Conservation (phyloP, 2,797 vertebrate genomes). For the Menidia menidia region DNA sequence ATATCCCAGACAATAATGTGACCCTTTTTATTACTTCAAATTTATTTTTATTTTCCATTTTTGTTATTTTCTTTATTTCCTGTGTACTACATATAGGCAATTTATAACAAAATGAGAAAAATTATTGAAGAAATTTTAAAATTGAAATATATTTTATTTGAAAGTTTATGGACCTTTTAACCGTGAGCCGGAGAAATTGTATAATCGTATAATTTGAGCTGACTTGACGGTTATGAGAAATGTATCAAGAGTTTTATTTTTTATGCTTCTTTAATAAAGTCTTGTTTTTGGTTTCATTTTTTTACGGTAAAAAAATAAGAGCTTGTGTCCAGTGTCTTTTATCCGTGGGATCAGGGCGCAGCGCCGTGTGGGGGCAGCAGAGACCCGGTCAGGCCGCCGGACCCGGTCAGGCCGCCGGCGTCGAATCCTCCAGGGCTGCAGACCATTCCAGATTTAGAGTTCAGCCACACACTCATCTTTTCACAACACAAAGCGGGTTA, state of each 20-base stretch:
- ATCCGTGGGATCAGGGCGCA: conserved; percentile 7
- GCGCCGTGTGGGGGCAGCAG: conserved; percentile 60
- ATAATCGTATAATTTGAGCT: conserved; percentile 92
- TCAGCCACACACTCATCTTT: too few species aligned
- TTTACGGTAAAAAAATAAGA: conserved; percentile 85
- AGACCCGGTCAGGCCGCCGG: conserved; percentile 4
- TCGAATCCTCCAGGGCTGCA: too few species aligned
- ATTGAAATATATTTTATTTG: conserved; percentile 99
- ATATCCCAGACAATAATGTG: conserved; percentile 90
- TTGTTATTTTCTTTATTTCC: conserved; percentile 87
- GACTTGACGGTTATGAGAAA: conserved; percentile 96
- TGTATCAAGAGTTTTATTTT: conserved; percentile 99
- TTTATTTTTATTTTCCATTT: conserved; percentile 86
- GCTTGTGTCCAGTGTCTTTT: conserved; percentile 42
- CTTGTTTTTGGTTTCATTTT: conserved; percentile 87
- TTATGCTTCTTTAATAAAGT: conserved; percentile 93
- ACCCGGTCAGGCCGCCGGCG: background rate
- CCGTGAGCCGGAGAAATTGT: conserved; percentile 93
- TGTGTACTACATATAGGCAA: conserved; percentile 97
- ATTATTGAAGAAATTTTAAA: conserved; percentile 99
- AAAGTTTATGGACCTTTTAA: conserved; percentile 98
- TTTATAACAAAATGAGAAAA: conserved; percentile 94
- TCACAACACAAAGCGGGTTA: too few species aligned
- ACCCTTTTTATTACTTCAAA: conserved; percentile 88
- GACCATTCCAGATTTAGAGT: too few species aligned